Percentiles rank a stretch among this genome's conserved stretches.
Evolutionary conservation across 1,140 invertebrate species (phyloP).

Genomic region (Bursaphelenchus mucronatus): DNA sequence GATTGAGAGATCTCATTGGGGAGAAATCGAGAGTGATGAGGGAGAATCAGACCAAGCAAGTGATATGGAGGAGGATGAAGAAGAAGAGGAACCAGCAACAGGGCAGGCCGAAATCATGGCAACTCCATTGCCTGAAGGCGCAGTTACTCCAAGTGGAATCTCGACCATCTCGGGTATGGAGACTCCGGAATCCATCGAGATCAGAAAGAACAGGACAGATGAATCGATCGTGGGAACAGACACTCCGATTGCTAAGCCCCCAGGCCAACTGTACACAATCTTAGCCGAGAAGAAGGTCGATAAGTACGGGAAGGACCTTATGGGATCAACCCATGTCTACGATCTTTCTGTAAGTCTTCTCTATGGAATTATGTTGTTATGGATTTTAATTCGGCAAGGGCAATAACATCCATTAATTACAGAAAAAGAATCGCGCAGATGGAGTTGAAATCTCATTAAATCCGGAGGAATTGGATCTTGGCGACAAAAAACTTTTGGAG

Average conservation of each 20-base stretch:
- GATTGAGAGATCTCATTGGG: conserved; percentile 87
- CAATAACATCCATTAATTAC: conserved; percentile 23
- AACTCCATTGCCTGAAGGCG: conserved; percentile 40
- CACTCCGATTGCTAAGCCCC: conserved; percentile 70
- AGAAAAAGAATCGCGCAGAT: conserved; percentile 56
- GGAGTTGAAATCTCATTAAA: conserved; percentile 86
- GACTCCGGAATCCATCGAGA: conserved; percentile 94
- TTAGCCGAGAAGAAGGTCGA: conserved; percentile 88
- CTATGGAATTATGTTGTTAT: no score
- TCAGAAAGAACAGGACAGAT: conserved; percentile 93
- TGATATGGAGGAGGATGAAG: conserved; percentile 63
- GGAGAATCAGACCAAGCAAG: conserved; percentile 73
- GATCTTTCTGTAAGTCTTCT: conserved; percentile 44
- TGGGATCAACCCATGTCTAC: conserved; percentile 83
- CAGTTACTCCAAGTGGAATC: conserved; percentile 86
- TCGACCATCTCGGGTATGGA: conserved; percentile 91
- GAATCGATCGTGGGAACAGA: conserved; percentile 65
- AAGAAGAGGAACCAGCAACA: conserved; percentile 65
- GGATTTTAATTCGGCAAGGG: no score
- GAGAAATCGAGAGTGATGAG: conserved; percentile 85
- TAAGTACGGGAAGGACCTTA: conserved; percentile 75
- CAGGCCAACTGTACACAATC: conserved; percentile 75
- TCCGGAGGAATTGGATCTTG: conserved; percentile 88
- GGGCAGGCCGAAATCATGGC: conserved; percentile 62
- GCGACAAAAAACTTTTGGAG: conserved; percentile 88